These are phyloP conservation scores for Hippasteria phrygiana DNA, from an alignment of 53 echinoderm and acorn worm genomes.

Conservation along the genomic window DNA sequence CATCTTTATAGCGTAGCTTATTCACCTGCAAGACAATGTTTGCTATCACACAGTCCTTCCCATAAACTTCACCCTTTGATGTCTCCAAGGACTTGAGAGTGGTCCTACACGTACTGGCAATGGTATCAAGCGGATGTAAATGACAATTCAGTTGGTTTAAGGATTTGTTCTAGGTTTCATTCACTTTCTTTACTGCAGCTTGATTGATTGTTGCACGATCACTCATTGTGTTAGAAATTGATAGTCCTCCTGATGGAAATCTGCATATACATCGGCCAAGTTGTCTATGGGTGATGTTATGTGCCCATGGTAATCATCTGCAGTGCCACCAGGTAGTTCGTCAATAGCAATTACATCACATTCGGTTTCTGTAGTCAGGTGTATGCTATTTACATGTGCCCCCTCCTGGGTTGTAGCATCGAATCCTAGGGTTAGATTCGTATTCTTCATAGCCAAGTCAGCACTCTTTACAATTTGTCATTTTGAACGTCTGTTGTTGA, in stretches of 20 bases:
- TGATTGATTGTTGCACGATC: conserved; percentile 54
- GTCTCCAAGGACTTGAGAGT: conserved; percentile 27
- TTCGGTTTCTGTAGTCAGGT: conserved; percentile 41
- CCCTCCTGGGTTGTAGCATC: conserved; percentile 68
- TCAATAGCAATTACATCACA: conserved; percentile 56
- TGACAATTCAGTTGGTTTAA: conserved; percentile 65
- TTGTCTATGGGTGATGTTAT: conserved; percentile 46
- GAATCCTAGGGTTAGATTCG: conserved; percentile 57
- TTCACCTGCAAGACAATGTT: conserved; percentile 29
- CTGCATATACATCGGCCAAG: conserved; percentile 42
- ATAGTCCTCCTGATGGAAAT: conserved; percentile 54
- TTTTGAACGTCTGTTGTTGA: no score
- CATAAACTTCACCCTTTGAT: conserved; percentile 4
- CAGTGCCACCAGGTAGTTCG: conserved; percentile 57
- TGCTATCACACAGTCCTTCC: background rate
- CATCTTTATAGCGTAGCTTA: conserved; percentile 38
- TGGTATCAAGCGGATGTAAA: conserved; percentile 71
- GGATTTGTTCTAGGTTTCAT: conserved; percentile 46
- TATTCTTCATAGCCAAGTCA: conserved; percentile 37
- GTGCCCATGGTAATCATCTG: conserved; percentile 52
- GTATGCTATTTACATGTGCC: conserved; percentile 26
- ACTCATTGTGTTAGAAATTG: conserved; percentile 46
- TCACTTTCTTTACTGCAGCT: conserved; percentile 48
- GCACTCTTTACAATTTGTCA: no score
- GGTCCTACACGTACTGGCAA: conserved; percentile 24